Conservation (phyloP, 2,888 invertebrate species). For the Cyclophora albipunctata region DNA sequence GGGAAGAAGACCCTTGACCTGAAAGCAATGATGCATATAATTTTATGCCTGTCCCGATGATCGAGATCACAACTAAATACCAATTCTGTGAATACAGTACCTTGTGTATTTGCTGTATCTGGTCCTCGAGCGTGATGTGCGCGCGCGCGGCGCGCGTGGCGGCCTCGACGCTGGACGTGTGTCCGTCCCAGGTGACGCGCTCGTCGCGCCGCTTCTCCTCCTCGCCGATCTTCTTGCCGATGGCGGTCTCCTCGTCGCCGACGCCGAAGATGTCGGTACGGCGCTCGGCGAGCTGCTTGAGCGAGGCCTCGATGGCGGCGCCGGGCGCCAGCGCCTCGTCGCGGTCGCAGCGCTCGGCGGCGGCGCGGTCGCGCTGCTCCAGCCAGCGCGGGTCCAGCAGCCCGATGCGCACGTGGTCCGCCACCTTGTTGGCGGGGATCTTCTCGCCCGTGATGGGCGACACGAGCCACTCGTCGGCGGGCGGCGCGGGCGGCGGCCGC, state of each 20-base stretch:
- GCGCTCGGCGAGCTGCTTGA: slow-evolving; percentile 95
- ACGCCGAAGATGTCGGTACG: slow-evolving; percentile 99
- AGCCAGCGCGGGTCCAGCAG: slow-evolving; percentile 98
- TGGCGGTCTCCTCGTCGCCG: slow-evolving; percentile 98
- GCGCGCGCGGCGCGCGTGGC: slow-evolving; percentile 95
- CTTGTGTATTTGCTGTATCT: slow-evolving; percentile 98
- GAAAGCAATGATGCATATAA: neutral
- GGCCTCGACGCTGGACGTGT: slow-evolving; percentile 97
- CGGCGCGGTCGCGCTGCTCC: slow-evolving; percentile 95
- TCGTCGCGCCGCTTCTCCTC: slow-evolving; percentile 91
- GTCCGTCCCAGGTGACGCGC: slow-evolving; percentile 98
- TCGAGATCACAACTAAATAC: too few species aligned
- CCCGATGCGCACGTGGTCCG: slow-evolving; percentile 98
- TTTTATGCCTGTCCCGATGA: too few species aligned
- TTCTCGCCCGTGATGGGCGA: slow-evolving; percentile 99
- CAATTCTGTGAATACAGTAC: slow-evolving; percentile 46
- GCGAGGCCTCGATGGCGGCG: slow-evolving; percentile 95
- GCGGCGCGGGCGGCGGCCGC: slow-evolving; percentile 77
- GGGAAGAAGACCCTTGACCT: slow-evolving; percentile 89
- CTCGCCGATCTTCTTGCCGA: slow-evolving; percentile 98
- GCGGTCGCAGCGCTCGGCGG: slow-evolving; percentile 94
- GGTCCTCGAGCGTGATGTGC: slow-evolving; percentile 96
- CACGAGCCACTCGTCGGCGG: slow-evolving; percentile 90
- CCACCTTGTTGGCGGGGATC: slow-evolving; percentile 96
- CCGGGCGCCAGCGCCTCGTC: slow-evolving; percentile 74